Conservation (phyloP, 1,140 invertebrate species). For the Panagrolaimus sp. region DNA sequence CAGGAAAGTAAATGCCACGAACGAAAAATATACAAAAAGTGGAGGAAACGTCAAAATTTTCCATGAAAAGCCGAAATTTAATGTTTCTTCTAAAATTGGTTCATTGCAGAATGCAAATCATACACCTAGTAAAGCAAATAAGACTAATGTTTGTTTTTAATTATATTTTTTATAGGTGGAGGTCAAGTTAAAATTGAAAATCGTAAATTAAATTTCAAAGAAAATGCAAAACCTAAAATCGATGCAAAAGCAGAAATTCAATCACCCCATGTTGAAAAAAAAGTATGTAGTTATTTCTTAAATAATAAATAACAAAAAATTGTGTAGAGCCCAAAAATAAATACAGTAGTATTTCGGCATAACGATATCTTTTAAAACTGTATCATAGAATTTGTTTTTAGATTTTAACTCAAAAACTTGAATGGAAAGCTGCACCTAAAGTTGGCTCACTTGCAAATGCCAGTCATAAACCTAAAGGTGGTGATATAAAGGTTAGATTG, state of each 20-base stretch:
- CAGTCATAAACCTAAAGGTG: slow-evolving; percentile 77
- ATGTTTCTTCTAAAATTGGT: slow-evolving; percentile 51
- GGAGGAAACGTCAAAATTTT: slow-evolving; percentile 29
- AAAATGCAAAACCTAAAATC: slow-evolving; percentile 74
- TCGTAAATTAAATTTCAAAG: slow-evolving; percentile 81
- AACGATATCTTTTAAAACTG: no score
- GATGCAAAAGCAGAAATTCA: slow-evolving; percentile 33
- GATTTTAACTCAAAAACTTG: slow-evolving; percentile 65
- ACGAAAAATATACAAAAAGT: slow-evolving; percentile 25
- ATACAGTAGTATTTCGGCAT: no score
- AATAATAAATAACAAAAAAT: no score
- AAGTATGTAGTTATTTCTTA: no score
- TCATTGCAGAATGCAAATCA: slow-evolving; percentile 55
- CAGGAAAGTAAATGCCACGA: slow-evolving; percentile 28
- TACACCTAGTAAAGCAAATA: slow-evolving; percentile 42
- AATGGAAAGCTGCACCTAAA: slow-evolving; percentile 80
- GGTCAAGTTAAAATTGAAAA: slow-evolving; percentile 67
- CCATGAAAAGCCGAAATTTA: slow-evolving; percentile 46
- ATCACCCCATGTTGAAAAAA: slow-evolving; percentile 39
- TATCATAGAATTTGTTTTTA: no score
- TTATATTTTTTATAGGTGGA: slow-evolving; percentile 22
- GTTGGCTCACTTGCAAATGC: slow-evolving; percentile 86
- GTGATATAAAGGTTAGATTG: slow-evolving; percentile 79
- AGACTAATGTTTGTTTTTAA: slow-evolving; percentile 34
- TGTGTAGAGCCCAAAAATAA: no score